phyloP scores from a whole-genome alignment of 2,113 vertebrate genomes.

The Tyto alba region DNA sequence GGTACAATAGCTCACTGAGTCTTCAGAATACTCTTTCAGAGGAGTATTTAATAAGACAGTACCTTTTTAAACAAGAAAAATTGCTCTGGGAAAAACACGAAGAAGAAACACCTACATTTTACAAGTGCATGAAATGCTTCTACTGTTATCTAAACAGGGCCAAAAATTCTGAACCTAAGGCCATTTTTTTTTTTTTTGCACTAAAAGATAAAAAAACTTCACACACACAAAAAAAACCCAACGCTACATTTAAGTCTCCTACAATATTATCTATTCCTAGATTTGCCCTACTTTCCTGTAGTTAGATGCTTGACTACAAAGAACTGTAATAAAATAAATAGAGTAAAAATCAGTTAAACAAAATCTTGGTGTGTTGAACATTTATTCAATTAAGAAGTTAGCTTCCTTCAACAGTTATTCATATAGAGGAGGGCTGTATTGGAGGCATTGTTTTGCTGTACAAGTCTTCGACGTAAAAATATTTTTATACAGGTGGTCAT shows the following conservation, averaged over 20 bases:
- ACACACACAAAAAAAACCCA: background rate
- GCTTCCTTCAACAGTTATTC: slow-evolving; percentile 45
- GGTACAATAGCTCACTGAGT: slow-evolving; percentile 69
- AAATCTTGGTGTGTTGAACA: slow-evolving; percentile 66
- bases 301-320: slow-evolving; percentile 72
- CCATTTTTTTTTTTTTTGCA: slow-evolving; percentile 51
- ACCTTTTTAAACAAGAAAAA: slow-evolving; percentile 58
- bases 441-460: slow-evolving; percentile 56
- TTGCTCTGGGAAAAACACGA: slow-evolving; percentile 43
- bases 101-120: slow-evolving; percentile 53
- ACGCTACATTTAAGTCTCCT: slow-evolving; percentile 48
- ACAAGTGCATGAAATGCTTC: slow-evolving; percentile 47
- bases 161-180: slow-evolving; percentile 67
- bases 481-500: slow-evolving; percentile 46
- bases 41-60: slow-evolving; percentile 40
- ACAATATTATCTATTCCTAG: slow-evolving; percentile 60
- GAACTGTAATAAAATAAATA: slow-evolving; percentile 79
- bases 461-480: slow-evolving; percentile 60
- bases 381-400: slow-evolving; percentile 58
- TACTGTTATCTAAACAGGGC: slow-evolving; percentile 24
- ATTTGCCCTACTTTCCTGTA: slow-evolving; percentile 61
- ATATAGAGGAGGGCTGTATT: slow-evolving; percentile 42
- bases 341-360: slow-evolving; percentile 72
- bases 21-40: slow-evolving; percentile 62
- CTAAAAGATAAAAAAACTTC: slow-evolving; percentile 46